Conservation (phyloP, 2,113 vertebrate species). For the Climacteris rufus region DNA sequence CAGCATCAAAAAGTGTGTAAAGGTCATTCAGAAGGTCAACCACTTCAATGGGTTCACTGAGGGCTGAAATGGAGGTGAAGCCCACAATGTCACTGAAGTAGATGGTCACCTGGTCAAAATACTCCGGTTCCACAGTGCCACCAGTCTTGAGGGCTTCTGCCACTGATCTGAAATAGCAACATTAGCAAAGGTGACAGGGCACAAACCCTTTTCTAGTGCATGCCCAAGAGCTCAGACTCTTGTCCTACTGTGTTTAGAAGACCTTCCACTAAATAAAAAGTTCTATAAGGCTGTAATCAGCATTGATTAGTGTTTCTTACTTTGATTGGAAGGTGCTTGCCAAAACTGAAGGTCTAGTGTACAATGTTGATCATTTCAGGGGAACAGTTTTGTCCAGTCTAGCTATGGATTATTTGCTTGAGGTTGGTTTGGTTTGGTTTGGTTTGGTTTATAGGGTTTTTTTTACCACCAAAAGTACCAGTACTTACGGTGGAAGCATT, state of each 20-base stretch:
- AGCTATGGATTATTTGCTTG: neutral
- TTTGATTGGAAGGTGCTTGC: neutral
- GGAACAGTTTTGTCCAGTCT: neutral
- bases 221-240: neutral
- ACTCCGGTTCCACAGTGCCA: slow-evolving; percentile 85
- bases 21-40: slow-evolving; percentile 94
- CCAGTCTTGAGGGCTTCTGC: slow-evolving; percentile 91
- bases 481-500: slow-evolving; percentile 90
- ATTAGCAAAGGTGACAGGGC: neutral
- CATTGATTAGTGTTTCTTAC: neutral
- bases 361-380: neutral
- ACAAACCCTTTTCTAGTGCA: neutral
- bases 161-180: slow-evolving; percentile 78
- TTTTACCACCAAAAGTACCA: neutral
- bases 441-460: neutral
- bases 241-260: neutral
- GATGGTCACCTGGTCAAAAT: slow-evolving; percentile 93
- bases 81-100: slow-evolving; percentile 94
- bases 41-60: slow-evolving; percentile 91
- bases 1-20: slow-evolving; percentile 87
- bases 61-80: slow-evolving; percentile 91
- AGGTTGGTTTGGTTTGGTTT: neutral
- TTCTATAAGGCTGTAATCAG: neutral
- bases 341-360: neutral
- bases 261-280: neutral